Evolutionary conservation across 2,113 vertebrate species (phyloP).

Genomic region (Dicerorhinus sumatrensis): DNA sequence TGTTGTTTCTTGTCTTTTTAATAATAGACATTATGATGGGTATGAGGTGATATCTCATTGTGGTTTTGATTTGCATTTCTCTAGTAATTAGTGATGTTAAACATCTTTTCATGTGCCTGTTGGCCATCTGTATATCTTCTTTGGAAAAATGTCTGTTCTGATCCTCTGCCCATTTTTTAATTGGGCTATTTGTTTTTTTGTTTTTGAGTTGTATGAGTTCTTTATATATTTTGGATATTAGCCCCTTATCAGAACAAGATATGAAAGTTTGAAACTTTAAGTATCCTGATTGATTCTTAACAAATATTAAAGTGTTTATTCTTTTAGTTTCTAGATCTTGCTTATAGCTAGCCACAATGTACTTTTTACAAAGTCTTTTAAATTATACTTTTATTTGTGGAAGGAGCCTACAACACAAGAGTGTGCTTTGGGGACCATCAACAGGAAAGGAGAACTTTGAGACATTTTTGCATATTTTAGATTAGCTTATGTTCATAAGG

Average conservation of each 20-base stretch:
- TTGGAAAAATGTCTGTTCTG: too few relatives aligned
- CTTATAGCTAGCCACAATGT: neutral
- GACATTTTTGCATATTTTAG: neutral
- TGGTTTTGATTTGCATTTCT: too few relatives aligned
- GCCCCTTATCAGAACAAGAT: neutral
- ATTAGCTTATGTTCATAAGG: neutral
- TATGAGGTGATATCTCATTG: too few relatives aligned
- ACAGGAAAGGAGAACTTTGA: neutral
- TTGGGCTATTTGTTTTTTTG: too few relatives aligned
- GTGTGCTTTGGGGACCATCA: rapidly evolving
- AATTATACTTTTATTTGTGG: neutral
- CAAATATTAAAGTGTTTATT: neutral
- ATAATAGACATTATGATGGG: too few relatives aligned
- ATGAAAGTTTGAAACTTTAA: neutral
- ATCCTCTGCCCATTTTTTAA: too few relatives aligned
- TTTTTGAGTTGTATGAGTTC: too few relatives aligned
- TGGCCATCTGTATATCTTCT: too few relatives aligned
- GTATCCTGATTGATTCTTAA: neutral
- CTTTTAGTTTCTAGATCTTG: neutral
- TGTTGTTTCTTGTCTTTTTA: too few relatives aligned
- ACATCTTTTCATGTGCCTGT: too few relatives aligned
- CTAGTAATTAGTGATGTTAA: too few relatives aligned
- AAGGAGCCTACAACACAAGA: neutral
- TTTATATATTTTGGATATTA: too few relatives aligned
- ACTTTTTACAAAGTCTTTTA: neutral